phyloP scores from a whole-genome alignment of 23 tunicate species.

The Halocynthia roretzi region DNA sequence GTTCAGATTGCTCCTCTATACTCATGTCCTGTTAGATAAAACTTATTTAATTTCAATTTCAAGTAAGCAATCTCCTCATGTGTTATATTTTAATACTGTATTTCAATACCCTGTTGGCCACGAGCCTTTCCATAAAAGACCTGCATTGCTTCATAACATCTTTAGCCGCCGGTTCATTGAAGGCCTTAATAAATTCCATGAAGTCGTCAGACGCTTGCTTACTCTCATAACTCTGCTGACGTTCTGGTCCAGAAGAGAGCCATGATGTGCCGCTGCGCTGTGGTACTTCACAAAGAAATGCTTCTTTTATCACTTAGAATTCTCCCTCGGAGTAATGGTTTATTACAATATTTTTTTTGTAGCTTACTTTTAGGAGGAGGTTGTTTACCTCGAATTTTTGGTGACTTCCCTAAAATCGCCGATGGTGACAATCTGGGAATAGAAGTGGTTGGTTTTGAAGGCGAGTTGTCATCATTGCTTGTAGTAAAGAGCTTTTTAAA shows the following conservation, averaged over 20 bases:
- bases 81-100: too few species aligned
- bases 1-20: slow-evolving; percentile 64
- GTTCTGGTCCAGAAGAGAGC: neutral
- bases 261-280: neutral
- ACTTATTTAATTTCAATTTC: neutral
- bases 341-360: too few species aligned
- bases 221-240: slow-evolving; percentile 72
- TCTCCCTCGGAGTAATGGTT: neutral
- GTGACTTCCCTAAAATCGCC: neutral
- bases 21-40: slow-evolving; percentile 3
- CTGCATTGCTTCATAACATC: slow-evolving; percentile 70
- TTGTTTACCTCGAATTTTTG: neutral
- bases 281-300: neutral
- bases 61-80: neutral
- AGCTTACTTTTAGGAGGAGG: too few species aligned
- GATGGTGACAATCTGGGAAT: slow-evolving; percentile 5
- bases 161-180: slow-evolving; percentile 58
- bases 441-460: neutral
- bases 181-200: slow-evolving; percentile 48
- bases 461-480: neutral
- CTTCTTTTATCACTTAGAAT: neutral
- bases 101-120: slow-evolving; percentile 17
- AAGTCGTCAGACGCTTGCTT: slow-evolving; percentile 59
- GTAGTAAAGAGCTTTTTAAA: slow-evolving; percentile 74
- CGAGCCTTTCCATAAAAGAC: slow-evolving; percentile 41